A percentile compares a stretch with the other conserved stretches of the same genome.
phyloP scores from a whole-genome alignment of 2,797 vertebrate genomes.

The Jordanella pulchra region DNA sequence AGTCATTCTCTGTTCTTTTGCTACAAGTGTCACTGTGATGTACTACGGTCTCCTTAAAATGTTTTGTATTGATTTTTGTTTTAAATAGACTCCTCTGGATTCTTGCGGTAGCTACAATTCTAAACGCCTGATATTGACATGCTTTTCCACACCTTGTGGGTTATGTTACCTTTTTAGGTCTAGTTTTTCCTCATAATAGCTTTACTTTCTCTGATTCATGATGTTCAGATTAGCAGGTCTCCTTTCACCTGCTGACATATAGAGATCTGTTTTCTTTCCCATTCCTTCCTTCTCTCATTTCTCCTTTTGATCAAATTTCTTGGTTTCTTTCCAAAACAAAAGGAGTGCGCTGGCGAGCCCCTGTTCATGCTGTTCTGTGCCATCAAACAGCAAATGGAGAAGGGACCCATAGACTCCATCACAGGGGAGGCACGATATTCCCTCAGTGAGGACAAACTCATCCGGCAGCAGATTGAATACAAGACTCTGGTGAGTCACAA shows the following conservation, averaged over 20 bases:
- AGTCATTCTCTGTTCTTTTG: constrained; percentile 18
- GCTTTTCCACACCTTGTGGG: constrained; percentile 22
- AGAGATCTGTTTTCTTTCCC: constrained; percentile 27
- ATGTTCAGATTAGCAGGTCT: constrained; percentile 20
- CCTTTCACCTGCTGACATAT: constrained; percentile 28
- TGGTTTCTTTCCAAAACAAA: constrained; percentile 43
- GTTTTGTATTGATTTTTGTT: constrained; percentile 38
- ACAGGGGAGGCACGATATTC: constrained; percentile 97
- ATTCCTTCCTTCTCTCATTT: constrained; percentile 20
- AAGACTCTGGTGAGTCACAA: constrained; percentile 91
- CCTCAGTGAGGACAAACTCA: constrained; percentile 97
- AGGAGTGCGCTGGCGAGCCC: constrained; percentile 94
- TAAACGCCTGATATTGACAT: constrained; percentile 29
- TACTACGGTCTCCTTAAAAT: constrained; percentile 18
- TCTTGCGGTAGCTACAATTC: constrained; percentile 22
- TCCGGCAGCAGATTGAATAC: constrained; percentile 97
- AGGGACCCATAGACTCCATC: constrained; percentile 95
- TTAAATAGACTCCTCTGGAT: constrained; percentile 26
- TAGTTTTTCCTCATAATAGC: constrained; percentile 19
- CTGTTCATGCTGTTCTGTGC: constrained; percentile 97
- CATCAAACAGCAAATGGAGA: constrained; percentile 99
- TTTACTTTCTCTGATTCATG: constrained; percentile 28
- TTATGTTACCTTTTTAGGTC: constrained; percentile 25
- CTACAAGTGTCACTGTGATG: constrained; percentile 47
- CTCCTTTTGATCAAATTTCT: constrained; percentile 47